Evolutionary conservation across 30 jellyfish, hydroid and myxozoan genomes (phyloP).

Genomic region (Hydra vulgaris): DNA sequence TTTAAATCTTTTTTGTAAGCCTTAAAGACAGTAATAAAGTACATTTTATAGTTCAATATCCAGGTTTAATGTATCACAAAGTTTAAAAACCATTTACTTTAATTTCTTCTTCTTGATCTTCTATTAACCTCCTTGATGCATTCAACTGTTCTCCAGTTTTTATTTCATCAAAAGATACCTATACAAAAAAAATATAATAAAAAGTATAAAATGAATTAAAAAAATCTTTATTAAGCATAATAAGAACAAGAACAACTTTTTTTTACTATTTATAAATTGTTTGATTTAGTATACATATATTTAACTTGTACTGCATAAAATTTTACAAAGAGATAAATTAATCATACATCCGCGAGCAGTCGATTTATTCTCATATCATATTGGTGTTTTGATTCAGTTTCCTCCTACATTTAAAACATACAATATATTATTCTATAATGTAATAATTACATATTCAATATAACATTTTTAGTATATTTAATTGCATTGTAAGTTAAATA

Average conservation of each 20-base stretch:
- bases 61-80: too few relatives aligned
- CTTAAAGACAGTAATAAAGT: conserved; percentile 11
- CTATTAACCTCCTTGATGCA: conserved; percentile 65
- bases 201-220: too few relatives aligned
- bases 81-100: conserved; percentile 24
- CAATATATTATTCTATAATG: neutral
- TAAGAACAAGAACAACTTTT: too few relatives aligned
- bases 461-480: too few relatives aligned
- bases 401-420: neutral
- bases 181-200: neutral
- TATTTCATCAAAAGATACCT: conserved; percentile 20
- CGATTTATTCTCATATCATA: neutral
- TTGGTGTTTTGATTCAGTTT: neutral
- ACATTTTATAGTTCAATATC: neutral
- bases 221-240: too few relatives aligned
- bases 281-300: too few relatives aligned
- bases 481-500: too few relatives aligned
- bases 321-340: too few relatives aligned
- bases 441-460: too few relatives aligned
- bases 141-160: conserved; percentile 54
- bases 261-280: too few relatives aligned
- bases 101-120: conserved; percentile 80
- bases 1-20: conserved; percentile 61
- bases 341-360: neutral
- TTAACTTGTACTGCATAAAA: too few relatives aligned